These are phyloP conservation scores for Helleia helle DNA, from an alignment of 2,888 invertebrate genomes.

Conservation along the genomic window DNA sequence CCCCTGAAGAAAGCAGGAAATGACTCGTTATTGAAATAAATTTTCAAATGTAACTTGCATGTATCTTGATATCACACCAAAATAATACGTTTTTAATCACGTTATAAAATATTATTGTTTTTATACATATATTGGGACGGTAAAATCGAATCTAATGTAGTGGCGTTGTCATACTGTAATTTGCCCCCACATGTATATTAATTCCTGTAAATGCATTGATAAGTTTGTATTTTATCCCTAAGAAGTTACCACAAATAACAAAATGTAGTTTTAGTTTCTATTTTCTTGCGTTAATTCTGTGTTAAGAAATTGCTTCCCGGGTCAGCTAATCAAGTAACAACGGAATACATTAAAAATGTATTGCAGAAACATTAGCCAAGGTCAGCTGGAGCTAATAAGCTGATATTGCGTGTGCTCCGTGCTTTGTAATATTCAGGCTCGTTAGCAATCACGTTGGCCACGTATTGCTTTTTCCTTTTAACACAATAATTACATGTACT, in stretches of 20 bases:
- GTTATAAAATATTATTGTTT: too few species aligned
- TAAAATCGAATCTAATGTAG: too few species aligned
- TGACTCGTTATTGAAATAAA: too few species aligned
- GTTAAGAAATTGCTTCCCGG: neutral
- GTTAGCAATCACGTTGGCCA: constrained; percentile 29
- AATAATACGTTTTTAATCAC: too few species aligned
- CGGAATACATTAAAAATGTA: constrained; percentile 34
- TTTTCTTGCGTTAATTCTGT: neutral
- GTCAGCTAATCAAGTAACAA: constrained; percentile 23
- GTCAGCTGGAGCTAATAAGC: constrained; percentile 24
- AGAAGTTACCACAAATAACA: neutral
- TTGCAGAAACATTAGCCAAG: constrained; percentile 22
- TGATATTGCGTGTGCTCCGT: constrained; percentile 31
- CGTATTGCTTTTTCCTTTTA: constrained; percentile 10
- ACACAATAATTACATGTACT: constrained; percentile 2
- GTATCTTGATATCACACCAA: too few species aligned
- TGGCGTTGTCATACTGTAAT: too few species aligned
- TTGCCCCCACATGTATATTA: too few species aligned
- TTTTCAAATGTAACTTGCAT: too few species aligned
- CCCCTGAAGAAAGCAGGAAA: too few species aligned
- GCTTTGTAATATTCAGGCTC: constrained; percentile 34
- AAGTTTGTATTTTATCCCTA: neutral
- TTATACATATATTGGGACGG: too few species aligned
- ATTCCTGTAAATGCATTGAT: too few species aligned
- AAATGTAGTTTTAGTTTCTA: neutral